These are phyloP conservation scores for Ichneumoninae sp. DNA, from an alignment of 2,888 invertebrate genomes.

Conservation along the genomic window DNA sequence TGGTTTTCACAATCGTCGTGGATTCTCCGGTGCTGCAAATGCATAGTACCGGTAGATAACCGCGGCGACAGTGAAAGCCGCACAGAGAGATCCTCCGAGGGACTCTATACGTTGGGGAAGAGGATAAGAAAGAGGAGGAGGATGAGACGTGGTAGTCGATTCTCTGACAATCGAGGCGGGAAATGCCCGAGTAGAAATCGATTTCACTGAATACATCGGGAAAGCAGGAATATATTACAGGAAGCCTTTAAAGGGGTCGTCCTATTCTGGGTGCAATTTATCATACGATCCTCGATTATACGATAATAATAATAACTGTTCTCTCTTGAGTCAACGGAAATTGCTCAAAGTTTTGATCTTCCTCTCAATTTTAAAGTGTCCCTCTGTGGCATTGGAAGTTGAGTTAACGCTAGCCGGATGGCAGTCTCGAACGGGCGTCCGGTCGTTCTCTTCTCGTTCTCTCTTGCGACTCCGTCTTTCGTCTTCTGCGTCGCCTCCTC, in stretches of 20 bases:
- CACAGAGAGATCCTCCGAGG: conserved; percentile 12
- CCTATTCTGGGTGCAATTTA: conserved; percentile 21
- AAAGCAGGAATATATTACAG: conserved; percentile 51
- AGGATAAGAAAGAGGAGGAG: neutral
- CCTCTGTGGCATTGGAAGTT: conserved; percentile 26
- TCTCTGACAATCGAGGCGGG: conserved; percentile 48
- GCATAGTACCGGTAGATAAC: conserved; percentile 28
- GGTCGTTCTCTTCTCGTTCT: conserved; percentile 54
- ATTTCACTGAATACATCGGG: conserved; percentile 22
- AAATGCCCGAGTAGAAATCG: conserved; percentile 49
- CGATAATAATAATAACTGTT: conserved; percentile 14
- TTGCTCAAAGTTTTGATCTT: conserved; percentile 44
- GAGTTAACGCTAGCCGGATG: conserved; percentile 65
- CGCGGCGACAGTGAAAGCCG: conserved; percentile 37
- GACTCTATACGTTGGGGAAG: neutral
- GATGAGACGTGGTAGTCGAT: conserved; percentile 30
- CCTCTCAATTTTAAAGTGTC: conserved; percentile 26
- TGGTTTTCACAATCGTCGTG: conserved; percentile 42
- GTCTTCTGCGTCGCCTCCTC: conserved; percentile 20
- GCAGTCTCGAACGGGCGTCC: conserved; percentile 55
- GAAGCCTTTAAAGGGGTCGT: neutral
- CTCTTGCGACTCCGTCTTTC: conserved; percentile 66
- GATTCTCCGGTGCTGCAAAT: conserved; percentile 20
- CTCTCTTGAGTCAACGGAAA: conserved; percentile 27
- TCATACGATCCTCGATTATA: conserved; percentile 1